Conservation (phyloP, 1,140 invertebrate species). For the Caenorhabditis remanei region DNA sequence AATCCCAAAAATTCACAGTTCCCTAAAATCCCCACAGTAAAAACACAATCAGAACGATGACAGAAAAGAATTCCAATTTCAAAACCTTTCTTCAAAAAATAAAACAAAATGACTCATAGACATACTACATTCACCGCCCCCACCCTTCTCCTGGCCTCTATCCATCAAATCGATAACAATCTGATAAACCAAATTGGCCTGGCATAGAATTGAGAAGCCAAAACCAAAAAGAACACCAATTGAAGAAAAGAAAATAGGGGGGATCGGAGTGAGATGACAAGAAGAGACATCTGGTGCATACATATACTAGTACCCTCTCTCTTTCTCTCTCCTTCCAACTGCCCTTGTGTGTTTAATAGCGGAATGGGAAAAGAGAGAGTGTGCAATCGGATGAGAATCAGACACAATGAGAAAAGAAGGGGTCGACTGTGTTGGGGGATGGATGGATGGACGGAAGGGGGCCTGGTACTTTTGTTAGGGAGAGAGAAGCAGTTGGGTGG, state of each 20-base stretch:
- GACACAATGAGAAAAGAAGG: neutral
- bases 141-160: neutral
- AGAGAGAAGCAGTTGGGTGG: neutral
- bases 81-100: constrained; percentile 18
- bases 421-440: neutral
- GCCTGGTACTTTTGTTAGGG: constrained; percentile 10
- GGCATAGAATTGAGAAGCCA: neutral
- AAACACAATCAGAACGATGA: neutral
- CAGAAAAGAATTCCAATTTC: neutral
- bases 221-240: neutral
- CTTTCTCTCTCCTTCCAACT: neutral
- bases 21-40: neutral
- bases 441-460: too few species aligned
- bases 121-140: neutral
- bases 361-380: neutral
- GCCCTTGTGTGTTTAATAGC: constrained; percentile 52
- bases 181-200: neutral
- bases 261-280: neutral
- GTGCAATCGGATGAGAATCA: neutral
- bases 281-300: constrained; percentile 49
- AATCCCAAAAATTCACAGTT: neutral
- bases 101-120: constrained; percentile 11
- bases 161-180: constrained; percentile 54
- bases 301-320: constrained; percentile 43
- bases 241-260: too few species aligned